Percentiles rank a stretch among this genome's conserved stretches.
These are phyloP conservation scores for Lycocorax pyrrhopterus DNA, from an alignment of 2,113 vertebrate genomes.

Conservation along the genomic window DNA sequence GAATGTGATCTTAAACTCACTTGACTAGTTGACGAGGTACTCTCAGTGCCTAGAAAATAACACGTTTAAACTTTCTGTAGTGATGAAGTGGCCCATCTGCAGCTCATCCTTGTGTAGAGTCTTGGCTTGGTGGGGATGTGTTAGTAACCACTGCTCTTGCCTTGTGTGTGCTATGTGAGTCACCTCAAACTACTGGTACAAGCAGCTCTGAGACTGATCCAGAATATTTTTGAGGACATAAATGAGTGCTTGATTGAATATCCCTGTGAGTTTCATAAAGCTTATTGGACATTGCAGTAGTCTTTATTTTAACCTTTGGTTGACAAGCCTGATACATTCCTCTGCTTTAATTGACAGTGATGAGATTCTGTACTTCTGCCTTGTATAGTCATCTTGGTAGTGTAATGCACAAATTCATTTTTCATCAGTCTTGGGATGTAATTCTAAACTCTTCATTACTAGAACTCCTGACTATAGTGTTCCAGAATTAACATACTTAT, in stretches of 20 bases:
- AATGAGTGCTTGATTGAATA: conserved; percentile 40
- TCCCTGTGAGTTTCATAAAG: conserved; percentile 29
- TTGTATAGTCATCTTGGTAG: conserved; percentile 22
- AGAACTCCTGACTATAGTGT: not conserved
- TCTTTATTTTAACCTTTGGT: conserved; percentile 39
- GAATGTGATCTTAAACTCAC: conserved; percentile 54
- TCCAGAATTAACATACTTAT: not conserved
- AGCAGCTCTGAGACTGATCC: conserved; percentile 20
- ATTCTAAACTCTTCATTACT: conserved; percentile 33
- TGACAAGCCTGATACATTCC: conserved; percentile 29
- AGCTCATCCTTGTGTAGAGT: conserved; percentile 42
- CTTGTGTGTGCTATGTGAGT: not conserved
- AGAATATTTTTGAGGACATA: conserved; percentile 32
- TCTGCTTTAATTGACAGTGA: conserved; percentile 50
- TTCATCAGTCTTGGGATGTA: conserved; percentile 55
- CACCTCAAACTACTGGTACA: not conserved
- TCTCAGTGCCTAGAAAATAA: conserved; percentile 35
- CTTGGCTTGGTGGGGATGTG: conserved; percentile 27
- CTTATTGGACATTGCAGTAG: conserved; percentile 41
- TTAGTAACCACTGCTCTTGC: conserved; percentile 13
- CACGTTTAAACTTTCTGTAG: not conserved
- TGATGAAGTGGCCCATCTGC: conserved; percentile 11
- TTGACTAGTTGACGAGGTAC: not conserved
- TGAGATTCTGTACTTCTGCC: conserved; percentile 50
- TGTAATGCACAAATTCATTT: conserved; percentile 15